phyloP scores from a whole-genome alignment of 2,797 vertebrate genomes.

The Eulemur coronatus region DNA sequence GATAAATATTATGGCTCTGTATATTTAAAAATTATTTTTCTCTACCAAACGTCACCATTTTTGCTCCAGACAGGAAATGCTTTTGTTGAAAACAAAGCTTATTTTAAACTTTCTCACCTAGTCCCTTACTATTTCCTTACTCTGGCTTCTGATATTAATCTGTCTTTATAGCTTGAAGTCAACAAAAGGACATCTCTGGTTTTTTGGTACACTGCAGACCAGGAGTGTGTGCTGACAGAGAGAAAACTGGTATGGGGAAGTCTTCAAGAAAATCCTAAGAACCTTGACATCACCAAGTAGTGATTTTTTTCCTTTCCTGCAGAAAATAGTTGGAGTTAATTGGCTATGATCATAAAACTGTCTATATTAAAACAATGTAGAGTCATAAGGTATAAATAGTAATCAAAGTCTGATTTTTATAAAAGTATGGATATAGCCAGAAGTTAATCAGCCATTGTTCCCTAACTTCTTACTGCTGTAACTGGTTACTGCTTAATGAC shows the following conservation, averaged over 20 bases:
- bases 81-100: not conserved
- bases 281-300: not conserved
- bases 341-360: not conserved
- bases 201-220: not conserved
- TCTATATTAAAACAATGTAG: no score
- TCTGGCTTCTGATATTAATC: not conserved
- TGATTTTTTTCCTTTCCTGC: not conserved
- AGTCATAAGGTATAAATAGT: no score
- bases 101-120: not conserved
- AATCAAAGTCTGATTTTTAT: no score
- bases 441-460: no score
- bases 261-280: not conserved
- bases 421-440: no score
- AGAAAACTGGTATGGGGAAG: not conserved
- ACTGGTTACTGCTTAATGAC: no score
- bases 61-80: not conserved
- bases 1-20: not conserved
- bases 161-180: not conserved
- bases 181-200: not conserved
- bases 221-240: not conserved
- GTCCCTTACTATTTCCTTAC: not conserved
- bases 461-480: no score
- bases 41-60: not conserved
- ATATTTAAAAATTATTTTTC: not conserved
- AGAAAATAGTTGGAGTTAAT: not conserved